Conservation (phyloP, 2,888 invertebrate species). For the Omphaloscelis lunosa region DNA sequence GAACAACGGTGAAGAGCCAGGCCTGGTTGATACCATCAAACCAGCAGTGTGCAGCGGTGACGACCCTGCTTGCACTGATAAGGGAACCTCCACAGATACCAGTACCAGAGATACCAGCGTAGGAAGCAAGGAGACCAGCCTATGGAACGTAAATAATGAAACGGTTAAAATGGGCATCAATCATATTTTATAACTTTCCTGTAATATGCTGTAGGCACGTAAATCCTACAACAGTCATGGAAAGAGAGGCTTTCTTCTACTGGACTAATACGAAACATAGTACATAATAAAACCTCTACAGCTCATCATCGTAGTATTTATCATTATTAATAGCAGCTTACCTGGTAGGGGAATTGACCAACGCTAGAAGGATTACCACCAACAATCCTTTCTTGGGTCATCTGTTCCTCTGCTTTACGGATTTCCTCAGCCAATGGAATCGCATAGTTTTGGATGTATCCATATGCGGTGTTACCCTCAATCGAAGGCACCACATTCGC, state of each 20-base stretch:
- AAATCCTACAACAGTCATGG: not conserved
- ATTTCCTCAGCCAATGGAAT: conserved; percentile 74
- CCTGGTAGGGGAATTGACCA: conserved; percentile 78
- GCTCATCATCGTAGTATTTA: too few species aligned
- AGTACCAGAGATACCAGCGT: conserved; percentile 43
- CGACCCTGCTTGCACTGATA: conserved; percentile 67
- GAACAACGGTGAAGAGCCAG: conserved; percentile 75
- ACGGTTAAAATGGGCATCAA: not conserved
- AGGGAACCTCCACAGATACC: conserved; percentile 80
- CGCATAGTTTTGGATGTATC: conserved; percentile 73
- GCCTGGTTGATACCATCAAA: conserved; percentile 78
- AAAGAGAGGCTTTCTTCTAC: not conserved
- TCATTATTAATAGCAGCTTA: conserved; percentile 38
- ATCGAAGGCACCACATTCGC: conserved; percentile 45
- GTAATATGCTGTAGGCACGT: too few species aligned
- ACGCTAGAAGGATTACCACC: conserved; percentile 73
- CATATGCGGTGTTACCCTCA: conserved; percentile 68
- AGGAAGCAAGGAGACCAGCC: conserved; percentile 62
- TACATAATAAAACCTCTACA: too few species aligned
- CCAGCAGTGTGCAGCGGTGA: conserved; percentile 85
- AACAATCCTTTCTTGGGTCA: conserved; percentile 71
- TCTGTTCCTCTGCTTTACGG: conserved; percentile 73
- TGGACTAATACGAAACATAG: not conserved
- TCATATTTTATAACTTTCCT: not conserved
- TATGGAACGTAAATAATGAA: conserved; percentile 17